phyloP scores from a whole-genome alignment of 1,140 invertebrate genomes.

The Acyrthosiphon pisum region DNA sequence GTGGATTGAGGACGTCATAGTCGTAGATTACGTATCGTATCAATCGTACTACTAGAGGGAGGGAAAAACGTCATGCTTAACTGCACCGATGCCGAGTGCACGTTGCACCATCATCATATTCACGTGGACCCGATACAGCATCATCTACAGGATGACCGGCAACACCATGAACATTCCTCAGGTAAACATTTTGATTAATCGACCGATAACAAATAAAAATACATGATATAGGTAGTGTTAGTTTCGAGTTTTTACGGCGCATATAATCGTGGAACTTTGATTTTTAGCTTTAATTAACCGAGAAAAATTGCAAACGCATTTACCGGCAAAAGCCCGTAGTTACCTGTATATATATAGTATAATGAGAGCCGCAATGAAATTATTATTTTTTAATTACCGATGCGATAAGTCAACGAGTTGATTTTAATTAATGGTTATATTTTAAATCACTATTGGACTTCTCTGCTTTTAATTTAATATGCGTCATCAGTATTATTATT shows the following conservation, averaged over 20 bases:
- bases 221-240: neutral
- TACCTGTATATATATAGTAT: neutral
- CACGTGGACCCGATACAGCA: slow-evolving; percentile 68
- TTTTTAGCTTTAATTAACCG: neutral
- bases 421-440: slow-evolving; percentile 20
- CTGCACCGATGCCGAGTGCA: slow-evolving; percentile 78
- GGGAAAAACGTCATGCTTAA: slow-evolving; percentile 69
- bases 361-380: neutral
- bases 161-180: slow-evolving; percentile 64
- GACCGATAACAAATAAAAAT: neutral
- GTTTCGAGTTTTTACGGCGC: neutral
- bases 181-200: slow-evolving; percentile 1
- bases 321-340: neutral
- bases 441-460: neutral
- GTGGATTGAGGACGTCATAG: neutral
- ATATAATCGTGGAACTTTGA: neutral
- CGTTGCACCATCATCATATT: slow-evolving; percentile 74
- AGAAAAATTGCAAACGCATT: neutral
- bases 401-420: neutral
- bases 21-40: neutral
- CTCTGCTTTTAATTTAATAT: neutral
- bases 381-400: neutral
- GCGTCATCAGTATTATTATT: neutral
- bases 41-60: neutral
- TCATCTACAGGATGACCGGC: slow-evolving; percentile 62